Evolutionary conservation across 2,888 invertebrate genomes (phyloP).

Genomic region (Pachymerium ferrugineum): DNA sequence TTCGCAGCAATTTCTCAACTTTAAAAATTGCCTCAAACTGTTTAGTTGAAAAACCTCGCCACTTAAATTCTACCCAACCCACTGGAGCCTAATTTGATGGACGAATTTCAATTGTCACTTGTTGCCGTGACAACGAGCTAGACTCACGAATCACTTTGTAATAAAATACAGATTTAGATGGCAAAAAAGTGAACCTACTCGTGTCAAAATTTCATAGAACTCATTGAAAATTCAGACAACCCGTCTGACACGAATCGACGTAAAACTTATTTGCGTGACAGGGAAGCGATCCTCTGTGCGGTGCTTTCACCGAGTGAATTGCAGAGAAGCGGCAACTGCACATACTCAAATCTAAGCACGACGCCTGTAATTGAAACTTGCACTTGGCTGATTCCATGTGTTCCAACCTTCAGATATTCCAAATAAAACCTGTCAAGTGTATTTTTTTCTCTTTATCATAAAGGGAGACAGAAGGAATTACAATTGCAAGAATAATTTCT

Average conservation of each 20-base stretch:
- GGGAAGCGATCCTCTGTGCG: conserved; percentile 14
- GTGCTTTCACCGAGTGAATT: conserved; percentile 15
- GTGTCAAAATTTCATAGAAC: background rate
- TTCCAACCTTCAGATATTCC: conserved; percentile 19
- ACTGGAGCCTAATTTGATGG: too few relatives aligned
- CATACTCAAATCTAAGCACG: conserved; percentile 14
- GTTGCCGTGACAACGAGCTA: too few relatives aligned
- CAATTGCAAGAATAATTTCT: conserved; percentile 25
- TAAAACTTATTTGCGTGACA: conserved; percentile 19
- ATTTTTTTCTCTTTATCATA: background rate
- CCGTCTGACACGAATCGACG: background rate
- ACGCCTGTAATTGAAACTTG: conserved; percentile 21
- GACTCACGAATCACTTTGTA: too few relatives aligned
- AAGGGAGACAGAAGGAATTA: conserved; percentile 11
- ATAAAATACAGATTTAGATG: too few relatives aligned
- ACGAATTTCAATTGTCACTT: too few relatives aligned
- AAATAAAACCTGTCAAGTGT: conserved; percentile 22
- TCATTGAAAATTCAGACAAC: background rate
- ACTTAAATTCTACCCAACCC: too few relatives aligned
- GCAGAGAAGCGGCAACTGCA: conserved; percentile 21
- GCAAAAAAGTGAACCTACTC: too few relatives aligned
- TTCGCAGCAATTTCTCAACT: too few relatives aligned
- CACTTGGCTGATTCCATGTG: conserved; percentile 20
- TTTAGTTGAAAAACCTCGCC: too few relatives aligned
- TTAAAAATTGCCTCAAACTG: too few relatives aligned